phyloP scores from a whole-genome alignment of 2,797 vertebrate genomes.

The Heteromormyrus szaboi region DNA sequence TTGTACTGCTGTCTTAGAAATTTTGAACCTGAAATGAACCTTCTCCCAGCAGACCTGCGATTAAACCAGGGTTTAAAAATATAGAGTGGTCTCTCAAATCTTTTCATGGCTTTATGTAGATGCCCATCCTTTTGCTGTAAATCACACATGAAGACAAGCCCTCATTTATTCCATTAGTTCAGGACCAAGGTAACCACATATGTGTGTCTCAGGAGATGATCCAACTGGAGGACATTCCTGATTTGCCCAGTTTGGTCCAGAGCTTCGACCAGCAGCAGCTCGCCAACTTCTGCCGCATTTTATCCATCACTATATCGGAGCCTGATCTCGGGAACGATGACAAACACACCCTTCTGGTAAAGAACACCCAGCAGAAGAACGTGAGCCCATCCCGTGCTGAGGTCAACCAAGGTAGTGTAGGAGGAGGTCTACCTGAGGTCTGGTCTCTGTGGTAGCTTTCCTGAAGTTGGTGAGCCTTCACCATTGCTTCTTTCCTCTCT shows the following conservation, averaged over 20 bases:
- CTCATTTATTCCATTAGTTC: neutral
- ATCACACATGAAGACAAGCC: neutral
- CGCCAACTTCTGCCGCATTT: constrained; percentile 96
- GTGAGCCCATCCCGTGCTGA: constrained; percentile 84
- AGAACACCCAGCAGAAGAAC: constrained; percentile 92
- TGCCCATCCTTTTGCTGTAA: neutral
- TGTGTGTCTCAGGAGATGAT: constrained; percentile 80
- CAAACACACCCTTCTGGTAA: constrained; percentile 93
- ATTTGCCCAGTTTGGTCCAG: constrained; percentile 83
- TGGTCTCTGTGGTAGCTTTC: neutral
- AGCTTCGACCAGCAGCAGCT: constrained; percentile 98
- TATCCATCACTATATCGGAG: constrained; percentile 96
- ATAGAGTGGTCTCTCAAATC: neutral
- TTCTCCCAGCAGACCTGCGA: neutral
- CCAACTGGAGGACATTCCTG: constrained; percentile 91
- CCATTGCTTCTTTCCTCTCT: neutral
- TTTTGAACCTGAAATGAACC: neutral
- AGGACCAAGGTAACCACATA: neutral
- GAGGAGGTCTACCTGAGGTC: neutral
- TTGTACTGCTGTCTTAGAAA: neutral
- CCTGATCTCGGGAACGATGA: constrained; percentile 91
- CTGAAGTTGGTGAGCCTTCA: too few species aligned
- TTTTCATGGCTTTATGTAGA: neutral
- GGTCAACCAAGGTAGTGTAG: constrained; percentile 83
- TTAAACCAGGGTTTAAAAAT: neutral